Evolutionary conservation across 2,888 invertebrate genomes (phyloP).

Genomic region (Diloba caeruleocephala): DNA sequence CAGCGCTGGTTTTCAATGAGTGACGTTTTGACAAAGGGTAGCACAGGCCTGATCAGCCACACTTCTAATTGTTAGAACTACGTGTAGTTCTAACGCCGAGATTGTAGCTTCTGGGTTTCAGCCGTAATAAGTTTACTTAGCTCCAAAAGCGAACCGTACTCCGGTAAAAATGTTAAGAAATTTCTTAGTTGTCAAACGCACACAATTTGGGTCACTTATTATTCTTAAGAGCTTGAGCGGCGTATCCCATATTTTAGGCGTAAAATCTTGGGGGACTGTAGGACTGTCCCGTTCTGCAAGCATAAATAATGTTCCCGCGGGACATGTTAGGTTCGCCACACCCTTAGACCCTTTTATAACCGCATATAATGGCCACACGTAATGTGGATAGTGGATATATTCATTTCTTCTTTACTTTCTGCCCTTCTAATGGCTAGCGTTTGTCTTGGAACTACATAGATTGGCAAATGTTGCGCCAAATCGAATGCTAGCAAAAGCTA

Average conservation of each 20-base stretch:
- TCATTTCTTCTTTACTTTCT: slow-evolving; percentile 50
- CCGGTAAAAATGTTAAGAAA: slow-evolving; percentile 17
- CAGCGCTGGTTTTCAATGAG: too few relatives aligned
- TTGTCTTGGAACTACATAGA: slow-evolving; percentile 34
- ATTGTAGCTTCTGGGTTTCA: too few relatives aligned
- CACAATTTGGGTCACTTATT: slow-evolving; percentile 67
- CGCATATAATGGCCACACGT: slow-evolving; percentile 63
- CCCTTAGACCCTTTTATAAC: slow-evolving; percentile 76
- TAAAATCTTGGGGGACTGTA: slow-evolving; percentile 62
- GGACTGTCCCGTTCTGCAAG: slow-evolving; percentile 59
- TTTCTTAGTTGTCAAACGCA: slow-evolving; percentile 52
- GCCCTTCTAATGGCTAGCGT: slow-evolving; percentile 36
- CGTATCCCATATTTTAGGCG: slow-evolving; percentile 63
- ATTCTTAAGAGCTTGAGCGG: slow-evolving; percentile 60
- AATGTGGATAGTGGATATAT: slow-evolving; percentile 58
- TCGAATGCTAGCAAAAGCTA: slow-evolving; percentile 34
- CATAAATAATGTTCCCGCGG: slow-evolving; percentile 76
- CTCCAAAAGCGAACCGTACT: not conserved
- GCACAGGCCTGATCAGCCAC: too few relatives aligned
- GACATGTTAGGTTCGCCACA: slow-evolving; percentile 67
- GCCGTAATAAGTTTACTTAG: too few relatives aligned
- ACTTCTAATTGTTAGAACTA: too few relatives aligned
- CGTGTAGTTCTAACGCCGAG: too few relatives aligned
- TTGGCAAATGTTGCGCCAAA: slow-evolving; percentile 46
- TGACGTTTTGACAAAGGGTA: too few relatives aligned